Base-by-base conservation (phyloP, 1,140 invertebrate species). In the Euborellia annulipes region DNA sequence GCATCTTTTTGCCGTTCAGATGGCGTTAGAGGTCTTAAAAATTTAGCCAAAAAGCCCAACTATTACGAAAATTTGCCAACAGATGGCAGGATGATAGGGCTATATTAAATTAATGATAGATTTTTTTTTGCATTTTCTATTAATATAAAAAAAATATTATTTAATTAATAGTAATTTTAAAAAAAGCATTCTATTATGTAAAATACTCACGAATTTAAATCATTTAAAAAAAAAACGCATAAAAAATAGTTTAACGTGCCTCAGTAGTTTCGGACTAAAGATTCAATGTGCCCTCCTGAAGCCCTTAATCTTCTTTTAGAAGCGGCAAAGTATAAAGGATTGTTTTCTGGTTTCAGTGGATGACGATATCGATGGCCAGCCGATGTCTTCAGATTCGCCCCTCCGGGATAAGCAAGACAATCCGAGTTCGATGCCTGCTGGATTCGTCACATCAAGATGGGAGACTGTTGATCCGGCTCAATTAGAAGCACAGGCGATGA, bases 391-490 rank as follows among this genome's bases (percentile, higher is more conserved):
- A 11, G 23, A 27, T 27, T 6, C 4, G 4, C 23, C 23, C 11
- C 23, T 6, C 23, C 23, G 23, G 11, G 23, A 27, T 27, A 27
- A 27, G 11, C n/a, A n/a, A n/a, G n/a, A n/a, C n/a, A 27, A 27
- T 11, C 11, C 23, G 23, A 27, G 4, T 27, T 27, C 23, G 8
- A 62, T 69, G 52, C 66, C 71, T 34, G 76, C 77, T 11, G 75
- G 71, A 27, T 87, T 87, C 68, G 78, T 90, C 32, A 83, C 85
- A 7, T 93, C 90, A 0, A 85, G 89, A 59, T 97, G 92, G 92
- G 92, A 97, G 72, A 90, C 83, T 20, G 85, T 96, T 4, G 88
- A 93, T 66, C 84, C 84, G 1, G 77, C 86, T 55, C 73, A 82
- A 61, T 73, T 81, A 20, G 83, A 88, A 62, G 82, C 83, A 13